Conservation (phyloP, 2,113 vertebrate genomes). For the Coregonus clupeaformis region DNA sequence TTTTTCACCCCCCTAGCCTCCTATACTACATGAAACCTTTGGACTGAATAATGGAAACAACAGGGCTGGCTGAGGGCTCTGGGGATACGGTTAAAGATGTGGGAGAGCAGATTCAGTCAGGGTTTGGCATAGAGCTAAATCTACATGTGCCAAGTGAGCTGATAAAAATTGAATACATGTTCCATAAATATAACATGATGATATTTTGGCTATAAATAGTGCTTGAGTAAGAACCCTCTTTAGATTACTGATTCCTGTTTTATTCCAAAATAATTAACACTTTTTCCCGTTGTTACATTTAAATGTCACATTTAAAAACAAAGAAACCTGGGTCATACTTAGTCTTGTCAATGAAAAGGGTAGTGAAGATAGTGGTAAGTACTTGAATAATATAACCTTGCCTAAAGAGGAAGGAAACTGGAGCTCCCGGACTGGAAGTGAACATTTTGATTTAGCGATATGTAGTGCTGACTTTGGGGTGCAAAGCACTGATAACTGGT, state of each 20-base stretch:
- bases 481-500: too few species aligned
- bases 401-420: background rate
- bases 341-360: background rate
- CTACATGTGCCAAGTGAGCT: constrained; percentile 34
- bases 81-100: constrained; percentile 76
- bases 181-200: constrained; percentile 30
- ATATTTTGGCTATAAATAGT: constrained; percentile 17
- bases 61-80: constrained; percentile 69
- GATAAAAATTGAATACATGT: constrained; percentile 56
- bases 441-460: too few species aligned
- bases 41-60: constrained; percentile 79
- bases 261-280: constrained; percentile 22
- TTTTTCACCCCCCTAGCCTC: constrained; percentile 71
- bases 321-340: background rate
- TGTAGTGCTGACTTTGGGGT: too few species aligned
- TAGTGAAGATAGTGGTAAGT: background rate
- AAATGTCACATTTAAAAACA: background rate
- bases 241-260: constrained; percentile 8
- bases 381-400: too few species aligned
- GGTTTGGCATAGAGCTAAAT: constrained; percentile 54
- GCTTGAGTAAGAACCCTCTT: constrained; percentile 10
- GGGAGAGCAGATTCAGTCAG: constrained; percentile 65
- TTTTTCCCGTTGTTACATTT: constrained; percentile 23
- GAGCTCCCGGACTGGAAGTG: background rate
- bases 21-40: constrained; percentile 67